Percentiles rank a stretch among this genome's conserved stretches.
phyloP scores from a whole-genome alignment of 2,113 vertebrate species.

The Sclerurus mexicanus region DNA sequence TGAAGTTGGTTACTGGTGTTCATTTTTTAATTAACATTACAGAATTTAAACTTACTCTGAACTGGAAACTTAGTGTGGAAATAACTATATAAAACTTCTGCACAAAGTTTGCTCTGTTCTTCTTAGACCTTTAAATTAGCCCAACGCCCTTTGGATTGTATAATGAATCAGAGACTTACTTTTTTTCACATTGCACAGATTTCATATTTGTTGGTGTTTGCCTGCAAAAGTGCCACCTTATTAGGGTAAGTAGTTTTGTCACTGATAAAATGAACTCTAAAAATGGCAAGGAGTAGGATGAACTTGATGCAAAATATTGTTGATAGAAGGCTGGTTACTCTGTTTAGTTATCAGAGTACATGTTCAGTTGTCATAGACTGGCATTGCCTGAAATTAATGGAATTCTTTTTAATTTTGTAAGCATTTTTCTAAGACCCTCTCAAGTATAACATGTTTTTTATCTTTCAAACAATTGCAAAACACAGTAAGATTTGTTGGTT shows the following conservation, averaged over 20 bases:
- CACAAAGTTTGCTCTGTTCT: background rate
- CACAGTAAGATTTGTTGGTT: background rate
- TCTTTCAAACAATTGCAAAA: background rate
- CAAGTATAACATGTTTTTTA: background rate
- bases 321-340: background rate
- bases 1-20: background rate
- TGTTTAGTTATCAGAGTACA: background rate
- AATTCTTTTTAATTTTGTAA: background rate
- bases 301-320: background rate
- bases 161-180: background rate
- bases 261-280: background rate
- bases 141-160: background rate
- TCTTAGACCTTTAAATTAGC: background rate
- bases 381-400: background rate
- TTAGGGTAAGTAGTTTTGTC: background rate
- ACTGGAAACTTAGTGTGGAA: background rate
- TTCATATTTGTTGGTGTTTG: background rate
- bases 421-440: background rate
- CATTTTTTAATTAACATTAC: background rate
- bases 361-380: background rate
- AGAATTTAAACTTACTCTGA: background rate
- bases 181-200: background rate
- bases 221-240: background rate
- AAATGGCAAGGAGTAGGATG: background rate
- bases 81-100: background rate